Evolutionary conservation across 1,140 invertebrate genomes (phyloP), one percentile per base, ranked within the genome.

Genomic region (Aphis craccivora): DNA sequence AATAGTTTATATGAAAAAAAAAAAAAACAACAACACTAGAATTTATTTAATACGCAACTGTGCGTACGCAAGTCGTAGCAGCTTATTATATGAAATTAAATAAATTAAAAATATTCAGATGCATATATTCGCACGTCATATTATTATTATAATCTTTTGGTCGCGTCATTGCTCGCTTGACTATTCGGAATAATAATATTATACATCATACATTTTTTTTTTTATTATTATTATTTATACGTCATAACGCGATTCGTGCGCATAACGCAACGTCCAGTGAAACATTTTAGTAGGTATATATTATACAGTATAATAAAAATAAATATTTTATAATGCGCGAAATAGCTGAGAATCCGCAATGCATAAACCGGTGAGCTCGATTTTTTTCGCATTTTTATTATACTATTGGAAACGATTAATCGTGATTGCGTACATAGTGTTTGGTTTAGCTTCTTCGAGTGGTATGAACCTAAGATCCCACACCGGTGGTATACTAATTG

Each of bases 151-250:
- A 87, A 87, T 45, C 84, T 45, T 87, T 23, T 7, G 43, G 37
- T 40, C 83, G 40, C 83, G 23, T 87, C 40, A n/a, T 8, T 30
- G 30, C 30, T 20, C 43, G 30, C 23, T 84, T 30, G 40, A 84
- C 37, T 84, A 84, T 84, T 84, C 83, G 25, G 40, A 84, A 84
- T 25, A n/a, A n/a, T 76, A 60, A 60, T 60, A 67, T n/a, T n/a
- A n/a, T 67, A 14, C n/a, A 76, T 35, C 14, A n/a, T 76, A n/a
- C 5, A n/a, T n/a, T 76, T n/a, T 76, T n/a, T 2, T 51, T 18
- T 51, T 45, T 45, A 14, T n/a, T n/a, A n/a, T n/a, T 40, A 40
- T 25, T 67, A 67, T 67, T 30, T 30, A 67, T 30, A 67, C 20
- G 3, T 3, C 14, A 67, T 51, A 76, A 76, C n/a, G n/a, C n/a